These are phyloP conservation scores for Drosophila lacteicornis DNA, from an alignment of 1,140 invertebrate species.

Conservation along the genomic window DNA sequence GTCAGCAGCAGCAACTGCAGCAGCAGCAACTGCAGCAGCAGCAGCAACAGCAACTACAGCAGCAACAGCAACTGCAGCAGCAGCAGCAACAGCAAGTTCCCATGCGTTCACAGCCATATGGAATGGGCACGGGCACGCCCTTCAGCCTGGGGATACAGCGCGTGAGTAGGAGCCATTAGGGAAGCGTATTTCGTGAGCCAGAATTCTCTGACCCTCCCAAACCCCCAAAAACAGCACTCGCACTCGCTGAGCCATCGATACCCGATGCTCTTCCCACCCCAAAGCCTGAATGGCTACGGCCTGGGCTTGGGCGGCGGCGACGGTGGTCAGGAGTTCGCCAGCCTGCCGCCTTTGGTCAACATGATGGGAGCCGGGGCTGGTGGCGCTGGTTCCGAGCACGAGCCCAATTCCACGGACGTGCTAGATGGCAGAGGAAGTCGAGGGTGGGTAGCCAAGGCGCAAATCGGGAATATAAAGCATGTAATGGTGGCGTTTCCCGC, in stretches of 20 bases:
- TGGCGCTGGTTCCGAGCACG: slow-evolving; percentile 62
- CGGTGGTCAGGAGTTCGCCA: slow-evolving; percentile 76
- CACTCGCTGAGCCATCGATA: slow-evolving; percentile 71
- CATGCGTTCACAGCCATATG: slow-evolving; percentile 63
- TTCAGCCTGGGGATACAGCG: slow-evolving; percentile 80
- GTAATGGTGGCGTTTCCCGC: neutral
- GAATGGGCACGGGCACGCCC: slow-evolving; percentile 58
- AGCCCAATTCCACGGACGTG: slow-evolving; percentile 81
- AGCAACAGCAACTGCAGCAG: slow-evolving; percentile 38
- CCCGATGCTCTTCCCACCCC: slow-evolving; percentile 73
- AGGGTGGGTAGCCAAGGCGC: slow-evolving; percentile 48
- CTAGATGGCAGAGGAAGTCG: slow-evolving; percentile 76
- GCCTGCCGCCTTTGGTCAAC: slow-evolving; percentile 78
- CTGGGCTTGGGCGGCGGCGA: slow-evolving; percentile 57
- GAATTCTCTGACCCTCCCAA: neutral
- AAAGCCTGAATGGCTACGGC: slow-evolving; percentile 52
- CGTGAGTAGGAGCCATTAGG: slow-evolving; percentile 66
- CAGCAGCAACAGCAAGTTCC: slow-evolving; percentile 66
- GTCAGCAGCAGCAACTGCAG: slow-evolving; percentile 61
- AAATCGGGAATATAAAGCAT: neutral
- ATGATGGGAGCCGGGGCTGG: slow-evolving; percentile 61
- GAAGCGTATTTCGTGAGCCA: slow-evolving; percentile 8
- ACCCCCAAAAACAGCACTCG: slow-evolving; percentile 37
- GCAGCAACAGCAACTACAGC: slow-evolving; percentile 36
- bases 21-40: no score